A percentile compares a stretch with the other conserved stretches of the same genome.
Evolutionary conservation across 2,797 vertebrate species (phyloP).

Genomic region (Heliangelus exortis): DNA sequence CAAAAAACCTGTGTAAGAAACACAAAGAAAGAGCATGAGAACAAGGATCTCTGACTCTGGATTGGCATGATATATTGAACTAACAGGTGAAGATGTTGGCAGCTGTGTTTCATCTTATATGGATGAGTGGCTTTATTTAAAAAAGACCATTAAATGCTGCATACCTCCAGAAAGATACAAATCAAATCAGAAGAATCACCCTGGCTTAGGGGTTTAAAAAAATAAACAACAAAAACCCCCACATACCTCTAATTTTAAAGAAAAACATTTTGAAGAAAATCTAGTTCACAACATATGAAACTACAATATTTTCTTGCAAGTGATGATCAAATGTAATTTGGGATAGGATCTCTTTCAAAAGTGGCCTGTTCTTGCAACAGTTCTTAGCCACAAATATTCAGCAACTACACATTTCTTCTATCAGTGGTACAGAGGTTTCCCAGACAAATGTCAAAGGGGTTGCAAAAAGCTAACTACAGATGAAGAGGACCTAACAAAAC

Average conservation of each 20-base stretch:
- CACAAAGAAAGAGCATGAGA: not conserved
- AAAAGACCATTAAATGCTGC: accelerated
- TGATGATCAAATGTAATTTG: not conserved
- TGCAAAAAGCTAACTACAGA: not conserved
- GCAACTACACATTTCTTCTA: not conserved
- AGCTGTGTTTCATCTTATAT: not conserved
- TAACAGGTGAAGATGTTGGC: not conserved
- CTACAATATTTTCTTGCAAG: not conserved
- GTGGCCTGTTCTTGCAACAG: not conserved
- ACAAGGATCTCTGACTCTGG: not conserved
- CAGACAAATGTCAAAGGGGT: not conserved
- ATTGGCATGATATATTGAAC: accelerated
- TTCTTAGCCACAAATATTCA: not conserved
- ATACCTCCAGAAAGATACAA: not conserved
- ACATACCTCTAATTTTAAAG: too few relatives aligned
- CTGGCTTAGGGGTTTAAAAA: too few relatives aligned
- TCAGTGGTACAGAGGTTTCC: not conserved
- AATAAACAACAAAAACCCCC: too few relatives aligned
- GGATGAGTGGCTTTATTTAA: not conserved
- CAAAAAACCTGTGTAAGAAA: not conserved
- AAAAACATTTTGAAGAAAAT: not conserved
- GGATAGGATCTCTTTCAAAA: not conserved
- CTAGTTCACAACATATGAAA: not conserved
- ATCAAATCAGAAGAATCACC: not conserved
- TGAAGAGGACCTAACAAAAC: not conserved